These are phyloP conservation scores for Phylloscopus collybita DNA, from an alignment of 2,797 vertebrate species.

Conservation along the genomic window DNA sequence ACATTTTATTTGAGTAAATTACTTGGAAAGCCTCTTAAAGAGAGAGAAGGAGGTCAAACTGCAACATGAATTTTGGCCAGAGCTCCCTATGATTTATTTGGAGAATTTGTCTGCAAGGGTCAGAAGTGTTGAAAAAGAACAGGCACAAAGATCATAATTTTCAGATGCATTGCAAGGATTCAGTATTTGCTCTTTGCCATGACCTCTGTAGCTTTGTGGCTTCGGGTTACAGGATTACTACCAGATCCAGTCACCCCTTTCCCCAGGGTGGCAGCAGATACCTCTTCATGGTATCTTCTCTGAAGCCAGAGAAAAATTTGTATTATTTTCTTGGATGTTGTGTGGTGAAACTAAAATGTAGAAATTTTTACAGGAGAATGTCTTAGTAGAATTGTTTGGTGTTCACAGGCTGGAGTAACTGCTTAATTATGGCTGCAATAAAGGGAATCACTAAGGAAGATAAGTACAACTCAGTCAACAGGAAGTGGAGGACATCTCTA, in stretches of 20 bases:
- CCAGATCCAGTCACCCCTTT: not conserved
- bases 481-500: not conserved
- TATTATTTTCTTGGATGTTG: not conserved
- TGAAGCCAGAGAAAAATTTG: not conserved
- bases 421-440: not conserved
- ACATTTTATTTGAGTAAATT: not conserved
- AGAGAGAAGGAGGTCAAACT: not conserved
- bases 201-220: not conserved
- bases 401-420: not conserved
- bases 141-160: not conserved
- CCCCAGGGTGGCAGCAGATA: not conserved
- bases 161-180: not conserved
- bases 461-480: not conserved
- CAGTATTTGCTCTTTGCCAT: not conserved
- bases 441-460: not conserved
- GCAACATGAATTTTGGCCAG: not conserved
- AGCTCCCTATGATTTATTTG: not conserved
- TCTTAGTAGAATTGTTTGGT: not conserved
- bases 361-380: not conserved
- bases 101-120: not conserved
- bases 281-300: not conserved
- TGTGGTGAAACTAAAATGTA: not conserved
- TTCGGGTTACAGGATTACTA: not conserved
- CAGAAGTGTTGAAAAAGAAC: not conserved
- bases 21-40: conserved; percentile 8